Percentiles rank a stretch among this genome's conserved stretches.
phyloP scores from a whole-genome alignment of 2,888 invertebrate genomes.

The Ecliptopera silaceata region DNA sequence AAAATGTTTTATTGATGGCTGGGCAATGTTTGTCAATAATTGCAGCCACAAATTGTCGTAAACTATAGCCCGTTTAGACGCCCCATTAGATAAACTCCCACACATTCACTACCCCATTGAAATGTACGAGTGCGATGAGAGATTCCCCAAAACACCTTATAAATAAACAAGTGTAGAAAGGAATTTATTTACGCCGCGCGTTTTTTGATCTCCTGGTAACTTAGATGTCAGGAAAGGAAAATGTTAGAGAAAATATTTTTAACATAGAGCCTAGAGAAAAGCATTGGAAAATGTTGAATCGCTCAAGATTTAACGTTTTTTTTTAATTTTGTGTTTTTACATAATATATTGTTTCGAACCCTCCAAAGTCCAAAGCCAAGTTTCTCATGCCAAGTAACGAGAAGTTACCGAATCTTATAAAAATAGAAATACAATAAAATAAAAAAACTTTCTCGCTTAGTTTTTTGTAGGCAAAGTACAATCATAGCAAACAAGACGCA shows the following conservation, averaged over 20 bases:
- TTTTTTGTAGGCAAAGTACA: background rate
- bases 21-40: too few species aligned
- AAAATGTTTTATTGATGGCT: too few species aligned
- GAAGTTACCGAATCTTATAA: background rate
- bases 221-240: conserved; percentile 53
- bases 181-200: conserved; percentile 29
- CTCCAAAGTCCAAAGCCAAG: too few species aligned
- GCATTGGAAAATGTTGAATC: conserved; percentile 1
- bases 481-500: conserved; percentile 5
- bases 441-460: background rate
- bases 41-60: too few species aligned
- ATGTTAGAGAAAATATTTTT: conserved; percentile 37
- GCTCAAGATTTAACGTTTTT: too few species aligned
- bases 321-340: too few species aligned
- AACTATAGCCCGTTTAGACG: too few species aligned
- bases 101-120: background rate
- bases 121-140: background rate
- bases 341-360: too few species aligned
- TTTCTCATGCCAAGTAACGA: too few species aligned
- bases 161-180: too few species aligned
- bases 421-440: background rate
- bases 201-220: conserved; percentile 40
- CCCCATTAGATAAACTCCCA: too few species aligned
- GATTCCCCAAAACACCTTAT: too few species aligned
- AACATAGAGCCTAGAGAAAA: background rate